Evolutionary conservation across 2,888 invertebrate species (phyloP).

Genomic region (Ornithoptera priamus): DNA sequence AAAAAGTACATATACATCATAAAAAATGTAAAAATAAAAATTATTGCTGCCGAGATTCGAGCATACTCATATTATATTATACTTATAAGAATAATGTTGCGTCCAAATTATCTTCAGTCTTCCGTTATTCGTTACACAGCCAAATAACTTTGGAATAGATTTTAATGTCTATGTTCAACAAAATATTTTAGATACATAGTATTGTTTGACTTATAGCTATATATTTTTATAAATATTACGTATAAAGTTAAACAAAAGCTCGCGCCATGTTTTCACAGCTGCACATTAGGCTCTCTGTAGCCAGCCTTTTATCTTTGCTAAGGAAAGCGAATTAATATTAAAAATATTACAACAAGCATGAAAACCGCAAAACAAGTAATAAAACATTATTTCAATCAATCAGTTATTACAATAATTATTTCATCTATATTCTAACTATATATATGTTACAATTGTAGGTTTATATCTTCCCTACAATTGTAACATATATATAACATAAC

Average conservation of each 20-base stretch:
- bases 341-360: neutral
- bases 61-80: constrained; percentile 36
- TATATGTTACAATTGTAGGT: too few relatives aligned
- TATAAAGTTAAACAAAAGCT: neutral
- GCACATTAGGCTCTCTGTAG: neutral
- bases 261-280: neutral
- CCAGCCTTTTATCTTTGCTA: neutral
- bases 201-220: neutral
- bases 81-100: constrained; percentile 45
- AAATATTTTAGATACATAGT: neutral
- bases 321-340: neutral
- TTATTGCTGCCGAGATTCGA: constrained; percentile 41
- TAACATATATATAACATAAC: neutral
- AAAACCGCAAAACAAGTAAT: neutral
- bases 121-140: constrained; percentile 63
- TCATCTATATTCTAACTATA: neutral
- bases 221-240: constrained; percentile 1
- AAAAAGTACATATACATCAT: constrained; percentile 40
- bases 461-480: too few relatives aligned
- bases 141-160: constrained; percentile 63
- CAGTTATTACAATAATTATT: neutral
- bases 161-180: constrained; percentile 26
- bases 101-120: constrained; percentile 59
- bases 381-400: neutral
- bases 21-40: constrained; percentile 37